A percentile compares a stretch with the other conserved stretches of the same genome.
Conservation (phyloP, 2,113 vertebrate species). For the Nettapus auritus region DNA sequence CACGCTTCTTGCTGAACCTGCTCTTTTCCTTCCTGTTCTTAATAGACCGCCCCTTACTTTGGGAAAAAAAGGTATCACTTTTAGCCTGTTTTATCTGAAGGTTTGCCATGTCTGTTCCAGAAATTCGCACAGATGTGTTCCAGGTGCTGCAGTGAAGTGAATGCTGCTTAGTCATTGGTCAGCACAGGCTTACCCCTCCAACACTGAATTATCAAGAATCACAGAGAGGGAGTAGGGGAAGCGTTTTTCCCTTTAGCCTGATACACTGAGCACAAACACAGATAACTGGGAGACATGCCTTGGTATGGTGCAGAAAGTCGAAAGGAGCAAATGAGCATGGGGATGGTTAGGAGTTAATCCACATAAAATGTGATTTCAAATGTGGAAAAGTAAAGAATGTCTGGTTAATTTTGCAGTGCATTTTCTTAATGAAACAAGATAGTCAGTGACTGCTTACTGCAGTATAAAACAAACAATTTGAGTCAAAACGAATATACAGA, state of each 20-base stretch:
- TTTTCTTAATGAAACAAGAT: neutral
- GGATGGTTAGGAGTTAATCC: neutral
- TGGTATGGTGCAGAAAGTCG: neutral
- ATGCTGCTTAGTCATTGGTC: accelerated
- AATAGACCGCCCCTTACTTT: neutral
- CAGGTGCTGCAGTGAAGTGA: neutral
- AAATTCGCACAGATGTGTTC: neutral
- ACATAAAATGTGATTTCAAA: neutral
- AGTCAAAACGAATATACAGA: neutral
- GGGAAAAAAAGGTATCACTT: neutral
- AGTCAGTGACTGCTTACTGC: neutral
- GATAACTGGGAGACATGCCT: neutral
- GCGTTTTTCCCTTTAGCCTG: neutral
- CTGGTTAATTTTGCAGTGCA: neutral
- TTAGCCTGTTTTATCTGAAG: neutral
- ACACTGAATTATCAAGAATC: neutral
- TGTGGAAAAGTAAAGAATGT: neutral
- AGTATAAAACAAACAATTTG: neutral
- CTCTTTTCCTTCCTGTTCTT: neutral
- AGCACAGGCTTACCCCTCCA: neutral
- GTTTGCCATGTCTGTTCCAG: neutral
- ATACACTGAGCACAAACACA: neutral
- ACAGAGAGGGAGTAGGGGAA: neutral
- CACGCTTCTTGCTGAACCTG: neutral
- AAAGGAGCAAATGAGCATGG: neutral